Base-by-base conservation (phyloP, 2,888 invertebrate species). In the Belgica antarctica region DNA sequence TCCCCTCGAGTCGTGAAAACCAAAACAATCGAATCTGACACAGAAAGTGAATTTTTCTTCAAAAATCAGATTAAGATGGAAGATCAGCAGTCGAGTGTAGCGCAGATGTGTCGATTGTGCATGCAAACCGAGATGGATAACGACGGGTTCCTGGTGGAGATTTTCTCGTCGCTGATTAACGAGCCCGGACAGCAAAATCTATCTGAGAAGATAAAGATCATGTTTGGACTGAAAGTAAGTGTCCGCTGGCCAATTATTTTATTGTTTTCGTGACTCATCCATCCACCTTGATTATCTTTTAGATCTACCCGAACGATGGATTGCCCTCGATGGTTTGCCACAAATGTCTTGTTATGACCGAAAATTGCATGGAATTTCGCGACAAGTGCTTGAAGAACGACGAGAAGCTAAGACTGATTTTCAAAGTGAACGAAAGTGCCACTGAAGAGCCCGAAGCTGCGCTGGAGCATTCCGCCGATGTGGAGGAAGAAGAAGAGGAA, bases 291-390 rank as follows among this genome's bases (percentile, higher is more conserved):
- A 31, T 31, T 5, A 31, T 15, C 3, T 62, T 34, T 62, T 31
- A 68, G 68, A 57, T 68, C 12, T 8, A 15, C n/a, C 25, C 15
- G 24, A 61, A 70, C 19, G 70, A 70, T 61, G 61, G 61, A 12
- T 31, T 70, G 10, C 70, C 70, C 8, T 41, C 24, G 36, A 27
- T 36, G 22, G 24, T 70, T 4, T 70, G 70, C 27, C 70, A 70
- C 19, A 70, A 70, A 25, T 70, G 70, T 22, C 41, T 70, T 10
- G 70, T 70, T 5, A 17, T 36, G 4, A 61, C 57, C 17, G 70
- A 70, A 27, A 57, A 27, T 1, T 59, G 25, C 25, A n/a, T 24
- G 7, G 61, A 70, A 5, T 70, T 70, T 46, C 59, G 61, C 0
- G 41, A 59, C n/a, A n/a, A 41, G 19, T 31, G 28, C 19, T 10